Percentiles rank a stretch among this genome's conserved stretches.
Evolutionary conservation across 1,140 invertebrate species (phyloP).

Genomic region (Drosophila tropicalis): DNA sequence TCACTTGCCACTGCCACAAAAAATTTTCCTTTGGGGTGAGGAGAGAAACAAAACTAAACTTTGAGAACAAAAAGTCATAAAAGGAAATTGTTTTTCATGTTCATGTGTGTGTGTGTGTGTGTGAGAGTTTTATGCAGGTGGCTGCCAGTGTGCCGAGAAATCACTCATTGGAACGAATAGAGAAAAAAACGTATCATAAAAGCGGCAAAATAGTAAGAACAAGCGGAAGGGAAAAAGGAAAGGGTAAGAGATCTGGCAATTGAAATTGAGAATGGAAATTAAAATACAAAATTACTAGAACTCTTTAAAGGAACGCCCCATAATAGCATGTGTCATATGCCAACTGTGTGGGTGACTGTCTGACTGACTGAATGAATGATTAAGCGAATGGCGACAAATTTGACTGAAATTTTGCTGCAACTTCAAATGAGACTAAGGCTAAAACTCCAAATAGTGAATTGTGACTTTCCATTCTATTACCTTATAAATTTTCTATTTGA

Average conservation of each 20-base stretch:
- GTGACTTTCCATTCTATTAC: too few relatives aligned
- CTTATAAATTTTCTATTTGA: not conserved
- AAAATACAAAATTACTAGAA: conserved; percentile 38
- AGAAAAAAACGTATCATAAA: conserved; percentile 15
- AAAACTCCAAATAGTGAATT: too few relatives aligned
- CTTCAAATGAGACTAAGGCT: too few relatives aligned
- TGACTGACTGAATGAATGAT: not conserved
- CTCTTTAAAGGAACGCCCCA: conserved; percentile 25
- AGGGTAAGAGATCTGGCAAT: conserved; percentile 4
- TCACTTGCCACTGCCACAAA: conserved; percentile 23
- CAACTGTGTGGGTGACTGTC: conserved; percentile 4
- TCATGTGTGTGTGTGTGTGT: conserved; percentile 40
- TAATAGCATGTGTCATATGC: conserved; percentile 44
- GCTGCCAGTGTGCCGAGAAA: conserved; percentile 16
- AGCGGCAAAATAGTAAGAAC: not conserved
- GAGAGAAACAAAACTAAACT: conserved; percentile 3
- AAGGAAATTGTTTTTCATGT: conserved; percentile 68
- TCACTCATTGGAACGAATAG: conserved; percentile 65
- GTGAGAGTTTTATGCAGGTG: not conserved
- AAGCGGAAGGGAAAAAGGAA: not conserved
- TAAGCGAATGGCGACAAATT: too few relatives aligned
- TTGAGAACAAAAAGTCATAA: conserved; percentile 52
- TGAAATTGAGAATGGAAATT: conserved; percentile 33
- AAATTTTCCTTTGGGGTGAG: conserved; percentile 1
- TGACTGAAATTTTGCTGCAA: too few relatives aligned